These are phyloP conservation scores for Eretmocerus hayati DNA, from an alignment of 2,888 invertebrate species.

Conservation along the genomic window DNA sequence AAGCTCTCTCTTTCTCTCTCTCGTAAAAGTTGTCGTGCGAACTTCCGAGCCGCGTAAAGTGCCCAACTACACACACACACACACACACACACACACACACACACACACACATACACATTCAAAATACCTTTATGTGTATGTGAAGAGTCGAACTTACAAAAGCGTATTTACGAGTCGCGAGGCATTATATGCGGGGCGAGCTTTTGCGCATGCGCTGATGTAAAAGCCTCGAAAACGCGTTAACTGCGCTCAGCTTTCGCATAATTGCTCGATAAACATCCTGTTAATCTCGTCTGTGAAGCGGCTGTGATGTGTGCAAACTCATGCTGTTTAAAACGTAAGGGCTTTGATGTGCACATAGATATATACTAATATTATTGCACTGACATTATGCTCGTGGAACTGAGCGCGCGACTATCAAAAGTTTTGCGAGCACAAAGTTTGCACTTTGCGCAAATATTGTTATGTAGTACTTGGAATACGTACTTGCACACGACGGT, in stretches of 20 bases:
- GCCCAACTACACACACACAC: background rate
- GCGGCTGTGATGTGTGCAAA: too few species aligned
- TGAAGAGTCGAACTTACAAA: background rate
- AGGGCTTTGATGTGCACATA: too few species aligned
- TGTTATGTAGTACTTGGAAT: too few species aligned
- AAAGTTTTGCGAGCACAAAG: too few species aligned
- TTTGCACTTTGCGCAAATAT: too few species aligned
- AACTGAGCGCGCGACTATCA: too few species aligned
- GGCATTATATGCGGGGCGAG: background rate
- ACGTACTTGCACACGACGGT: too few species aligned
- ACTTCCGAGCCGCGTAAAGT: background rate
- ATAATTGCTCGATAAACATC: constrained; percentile 46
- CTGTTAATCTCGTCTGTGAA: constrained; percentile 39
- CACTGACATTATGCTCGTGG: too few species aligned
- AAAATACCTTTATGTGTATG: background rate
- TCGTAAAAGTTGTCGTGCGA: too few species aligned
- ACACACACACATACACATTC: background rate
- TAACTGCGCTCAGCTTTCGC: constrained; percentile 32
- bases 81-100: background rate
- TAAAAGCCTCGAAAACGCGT: constrained; percentile 17
- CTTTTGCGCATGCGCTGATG: background rate
- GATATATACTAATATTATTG: too few species aligned
- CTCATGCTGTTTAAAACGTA: too few species aligned
- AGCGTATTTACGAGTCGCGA: background rate
- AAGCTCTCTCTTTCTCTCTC: too few species aligned